phyloP scores from a whole-genome alignment of 1,140 invertebrate genomes.

The Helicoverpa zea region DNA sequence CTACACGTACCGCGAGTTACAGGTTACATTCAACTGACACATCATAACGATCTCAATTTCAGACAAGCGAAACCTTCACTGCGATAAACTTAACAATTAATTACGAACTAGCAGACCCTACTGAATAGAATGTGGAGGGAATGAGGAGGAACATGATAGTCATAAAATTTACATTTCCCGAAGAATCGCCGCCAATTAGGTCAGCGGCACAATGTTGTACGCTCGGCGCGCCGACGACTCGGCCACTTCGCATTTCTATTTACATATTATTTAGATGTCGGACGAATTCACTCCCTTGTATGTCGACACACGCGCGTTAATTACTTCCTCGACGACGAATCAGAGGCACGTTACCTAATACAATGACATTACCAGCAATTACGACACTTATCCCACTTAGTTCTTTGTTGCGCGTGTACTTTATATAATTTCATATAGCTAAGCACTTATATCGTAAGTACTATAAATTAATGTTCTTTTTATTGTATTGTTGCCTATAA shows the following conservation, averaged over 20 bases:
- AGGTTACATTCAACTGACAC: conserved; percentile 3
- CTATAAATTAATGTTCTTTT: not conserved
- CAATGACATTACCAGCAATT: conserved; percentile 34
- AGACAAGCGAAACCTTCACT: not conserved
- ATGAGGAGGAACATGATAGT: conserved; percentile 58
- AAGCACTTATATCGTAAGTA: not conserved
- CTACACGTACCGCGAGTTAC: not conserved
- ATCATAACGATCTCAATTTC: conserved; percentile 11
- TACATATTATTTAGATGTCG: conserved; percentile 56
- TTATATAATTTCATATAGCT: conserved; percentile 10
- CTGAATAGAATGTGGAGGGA: conserved; percentile 61
- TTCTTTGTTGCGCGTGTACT: conserved; percentile 8
- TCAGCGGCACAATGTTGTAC: conserved; percentile 72
- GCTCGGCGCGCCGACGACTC: conserved; percentile 36
- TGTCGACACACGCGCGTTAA: conserved; percentile 41
- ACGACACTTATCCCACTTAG: not conserved
- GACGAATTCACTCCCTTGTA: conserved; percentile 24
- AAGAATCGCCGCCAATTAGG: conserved; percentile 78
- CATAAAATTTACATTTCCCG: conserved; percentile 79
- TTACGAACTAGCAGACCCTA: conserved; percentile 49
- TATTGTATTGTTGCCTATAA: not conserved
- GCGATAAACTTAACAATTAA: conserved; percentile 17
- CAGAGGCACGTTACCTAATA: conserved; percentile 24
- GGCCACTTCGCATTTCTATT: conserved; percentile 60
- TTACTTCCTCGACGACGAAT: conserved; percentile 32